Conservation (phyloP, 2,797 vertebrate genomes). For the Kryptopterus vitreolus region DNA sequence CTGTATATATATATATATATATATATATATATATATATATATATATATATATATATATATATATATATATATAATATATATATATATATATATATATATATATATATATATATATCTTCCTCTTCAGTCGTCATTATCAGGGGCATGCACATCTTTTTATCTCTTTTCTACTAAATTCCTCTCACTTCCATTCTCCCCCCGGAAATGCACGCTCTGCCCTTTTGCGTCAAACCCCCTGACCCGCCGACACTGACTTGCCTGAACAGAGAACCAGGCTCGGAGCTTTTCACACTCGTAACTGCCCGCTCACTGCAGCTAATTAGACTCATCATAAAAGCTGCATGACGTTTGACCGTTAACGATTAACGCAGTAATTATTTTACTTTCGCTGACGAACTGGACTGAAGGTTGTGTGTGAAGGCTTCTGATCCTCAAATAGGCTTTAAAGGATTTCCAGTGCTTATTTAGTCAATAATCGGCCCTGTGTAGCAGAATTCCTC, state of each 20-base stretch:
- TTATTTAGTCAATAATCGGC: constrained; percentile 39
- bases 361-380: constrained; percentile 9
- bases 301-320: neutral
- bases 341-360: neutral
- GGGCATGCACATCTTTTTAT: neutral
- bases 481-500: constrained; percentile 12
- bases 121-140: neutral
- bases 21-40: too few species aligned
- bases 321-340: neutral
- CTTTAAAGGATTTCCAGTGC: constrained; percentile 37
- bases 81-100: too few species aligned
- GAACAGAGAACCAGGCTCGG: neutral
- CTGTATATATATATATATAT: too few species aligned
- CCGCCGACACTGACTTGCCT: neutral
- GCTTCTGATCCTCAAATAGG: constrained; percentile 23
- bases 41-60: too few species aligned
- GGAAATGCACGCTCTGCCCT: neutral
- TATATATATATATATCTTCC: too few species aligned
- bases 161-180: too few species aligned
- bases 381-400: neutral
- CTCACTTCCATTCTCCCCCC: neutral
- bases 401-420: neutral
- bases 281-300: neutral
- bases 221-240: neutral
- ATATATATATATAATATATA: too few species aligned